Evolutionary conservation across 2,888 invertebrate species (phyloP).

Genomic region (Odiellus spinosus): DNA sequence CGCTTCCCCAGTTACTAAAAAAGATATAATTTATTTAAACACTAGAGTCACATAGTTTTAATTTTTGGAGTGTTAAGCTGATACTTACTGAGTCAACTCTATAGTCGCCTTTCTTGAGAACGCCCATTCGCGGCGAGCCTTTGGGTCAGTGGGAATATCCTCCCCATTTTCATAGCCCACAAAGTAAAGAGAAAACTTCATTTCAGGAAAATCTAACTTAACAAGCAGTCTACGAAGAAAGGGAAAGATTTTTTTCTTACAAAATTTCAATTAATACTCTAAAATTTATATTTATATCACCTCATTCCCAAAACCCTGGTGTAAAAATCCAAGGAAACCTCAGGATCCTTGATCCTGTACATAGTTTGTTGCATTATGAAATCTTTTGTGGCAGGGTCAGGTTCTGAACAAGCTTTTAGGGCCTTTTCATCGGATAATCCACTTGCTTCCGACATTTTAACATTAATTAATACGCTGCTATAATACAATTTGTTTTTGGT

Average conservation of each 20-base stretch:
- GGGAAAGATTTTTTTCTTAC: not conserved
- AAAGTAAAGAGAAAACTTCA: constrained; percentile 81
- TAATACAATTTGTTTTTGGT: too few species aligned
- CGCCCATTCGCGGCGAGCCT: constrained; percentile 55
- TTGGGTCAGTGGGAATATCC: constrained; percentile 54
- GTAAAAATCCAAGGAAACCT: constrained; percentile 72
- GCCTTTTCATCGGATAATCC: not conserved
- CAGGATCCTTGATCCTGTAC: constrained; percentile 86
- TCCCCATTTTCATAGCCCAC: constrained; percentile 66
- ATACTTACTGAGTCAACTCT: constrained; percentile 74
- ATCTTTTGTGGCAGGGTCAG: constrained; percentile 32
- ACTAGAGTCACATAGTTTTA: not conserved
- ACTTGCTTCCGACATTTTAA: too few species aligned
- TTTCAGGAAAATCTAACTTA: constrained; percentile 70
- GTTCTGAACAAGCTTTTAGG: not conserved
- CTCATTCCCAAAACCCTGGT: constrained; percentile 81
- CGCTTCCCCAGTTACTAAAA: constrained; percentile 88
- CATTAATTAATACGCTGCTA: too few species aligned
- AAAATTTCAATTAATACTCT: not conserved
- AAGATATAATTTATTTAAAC: constrained; percentile 2
- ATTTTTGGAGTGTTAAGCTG: not conserved
- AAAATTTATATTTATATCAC: not conserved
- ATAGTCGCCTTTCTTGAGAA: constrained; percentile 67
- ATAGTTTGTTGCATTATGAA: constrained; percentile 93
- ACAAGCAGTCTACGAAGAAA: constrained; percentile 43